Conservation (phyloP, 2,888 invertebrate genomes). For the Coronaproctus castanopsis region DNA sequence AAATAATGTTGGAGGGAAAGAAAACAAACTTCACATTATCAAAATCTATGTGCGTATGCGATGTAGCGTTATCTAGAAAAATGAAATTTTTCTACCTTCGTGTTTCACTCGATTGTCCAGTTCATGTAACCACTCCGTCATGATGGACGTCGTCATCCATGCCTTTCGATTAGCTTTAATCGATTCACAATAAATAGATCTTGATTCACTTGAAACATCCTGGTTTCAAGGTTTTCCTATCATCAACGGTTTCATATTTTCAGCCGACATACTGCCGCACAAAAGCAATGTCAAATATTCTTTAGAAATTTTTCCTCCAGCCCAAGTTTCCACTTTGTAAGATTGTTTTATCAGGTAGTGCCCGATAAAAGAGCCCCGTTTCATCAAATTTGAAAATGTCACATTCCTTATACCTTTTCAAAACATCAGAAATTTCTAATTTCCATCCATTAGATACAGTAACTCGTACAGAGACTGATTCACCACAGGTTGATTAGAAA, state of each 20-base stretch:
- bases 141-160: conserved; percentile 11
- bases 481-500: conserved; percentile 7
- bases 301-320: conserved; percentile 10
- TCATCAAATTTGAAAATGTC: conserved; percentile 11
- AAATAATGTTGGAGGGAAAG: conserved; percentile 5
- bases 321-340: no score
- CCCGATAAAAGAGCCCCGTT: conserved; percentile 8
- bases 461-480: conserved; percentile 4
- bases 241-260: conserved; percentile 10
- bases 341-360: conserved; percentile 2
- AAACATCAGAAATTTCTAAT: neutral
- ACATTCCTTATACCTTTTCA: conserved; percentile 4
- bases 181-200: neutral
- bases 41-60: conserved; percentile 4
- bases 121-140: conserved; percentile 10
- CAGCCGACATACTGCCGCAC: conserved; percentile 6
- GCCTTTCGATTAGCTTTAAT: conserved; percentile 6
- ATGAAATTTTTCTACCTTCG: conserved; percentile 9
- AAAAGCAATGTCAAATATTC: conserved; percentile 8
- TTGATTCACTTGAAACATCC: conserved; percentile 5
- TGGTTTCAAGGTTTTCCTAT: conserved; percentile 8
- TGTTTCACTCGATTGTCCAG: conserved; percentile 6
- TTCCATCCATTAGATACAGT: conserved; percentile 5
- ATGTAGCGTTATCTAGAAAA: conserved; percentile 10
- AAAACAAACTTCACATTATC: conserved; percentile 9